Evolutionary conservation across 64 coral and sea anemone genomes (phyloP).

Genomic region (Porites lutea): DNA sequence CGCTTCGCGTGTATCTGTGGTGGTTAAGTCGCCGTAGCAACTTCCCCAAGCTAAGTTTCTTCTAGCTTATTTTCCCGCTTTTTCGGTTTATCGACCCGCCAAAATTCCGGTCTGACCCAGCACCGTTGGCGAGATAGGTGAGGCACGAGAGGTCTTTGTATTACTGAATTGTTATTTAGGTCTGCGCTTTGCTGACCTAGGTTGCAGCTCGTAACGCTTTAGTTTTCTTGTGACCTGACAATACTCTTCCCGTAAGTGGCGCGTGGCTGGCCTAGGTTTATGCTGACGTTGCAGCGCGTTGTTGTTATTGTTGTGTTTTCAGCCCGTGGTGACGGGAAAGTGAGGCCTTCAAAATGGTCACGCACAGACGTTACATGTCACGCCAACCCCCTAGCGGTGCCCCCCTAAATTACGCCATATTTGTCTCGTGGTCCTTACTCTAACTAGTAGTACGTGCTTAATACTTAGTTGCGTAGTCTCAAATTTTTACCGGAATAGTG

Average conservation of each 20-base stretch:
- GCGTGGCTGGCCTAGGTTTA: no score
- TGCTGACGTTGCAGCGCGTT: no score
- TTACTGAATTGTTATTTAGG: background rate
- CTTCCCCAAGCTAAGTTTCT: background rate
- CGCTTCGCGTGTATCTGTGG: slow-evolving; percentile 10
- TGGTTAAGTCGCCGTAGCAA: background rate
- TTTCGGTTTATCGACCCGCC: background rate
- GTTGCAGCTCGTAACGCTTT: background rate
- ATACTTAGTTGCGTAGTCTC: no score
- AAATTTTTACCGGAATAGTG: no score
- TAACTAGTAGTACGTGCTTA: no score
- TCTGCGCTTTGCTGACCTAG: slow-evolving; percentile 3
- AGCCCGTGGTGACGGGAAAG: no score
- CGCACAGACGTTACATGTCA: background rate
- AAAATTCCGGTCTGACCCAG: background rate
- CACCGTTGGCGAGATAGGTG: background rate
- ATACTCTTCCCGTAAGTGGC: no score
- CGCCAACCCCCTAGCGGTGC: background rate
- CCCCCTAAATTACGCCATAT: background rate
- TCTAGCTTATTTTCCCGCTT: background rate
- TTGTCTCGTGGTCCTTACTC: no score
- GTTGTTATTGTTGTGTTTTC: no score
- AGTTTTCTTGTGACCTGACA: no score
- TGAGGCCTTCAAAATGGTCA: background rate
- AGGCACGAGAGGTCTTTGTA: background rate